Percentiles rank a stretch among this genome's conserved stretches.
These are phyloP conservation scores for Emmelina monodactyla DNA, from an alignment of 2,888 invertebrate genomes.

Conservation along the genomic window DNA sequence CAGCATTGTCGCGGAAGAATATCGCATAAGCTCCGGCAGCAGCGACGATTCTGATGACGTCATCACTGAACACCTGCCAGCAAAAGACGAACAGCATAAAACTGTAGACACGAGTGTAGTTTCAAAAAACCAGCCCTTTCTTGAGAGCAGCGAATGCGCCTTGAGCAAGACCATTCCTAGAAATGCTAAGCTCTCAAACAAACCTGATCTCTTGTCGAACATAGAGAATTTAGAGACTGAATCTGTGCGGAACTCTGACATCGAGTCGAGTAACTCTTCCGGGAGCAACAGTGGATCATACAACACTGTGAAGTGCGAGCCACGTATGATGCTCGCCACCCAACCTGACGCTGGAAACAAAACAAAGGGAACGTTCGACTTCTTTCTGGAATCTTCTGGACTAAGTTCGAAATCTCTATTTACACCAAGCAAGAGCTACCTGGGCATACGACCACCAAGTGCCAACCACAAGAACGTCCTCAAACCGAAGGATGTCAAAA, in stretches of 20 bases:
- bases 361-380: conserved; percentile 70
- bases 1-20: conserved; percentile 56
- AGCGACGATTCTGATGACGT: conserved; percentile 56
- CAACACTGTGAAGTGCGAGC: conserved; percentile 55
- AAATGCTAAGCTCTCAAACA: conserved; percentile 58
- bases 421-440: conserved; percentile 50
- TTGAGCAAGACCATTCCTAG: conserved; percentile 34
- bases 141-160: conserved; percentile 31
- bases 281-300: conserved; percentile 60
- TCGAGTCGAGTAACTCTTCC: conserved; percentile 68
- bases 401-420: conserved; percentile 81
- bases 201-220: conserved; percentile 62
- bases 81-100: conserved; percentile 43
- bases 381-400: conserved; percentile 80
- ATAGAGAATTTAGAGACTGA: conserved; percentile 65
- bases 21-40: conserved; percentile 60
- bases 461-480: conserved; percentile 77
- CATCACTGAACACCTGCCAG: conserved; percentile 42
- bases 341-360: conserved; percentile 35
- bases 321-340: conserved; percentile 39
- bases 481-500: conserved; percentile 80
- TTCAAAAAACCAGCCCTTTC: conserved; percentile 34
- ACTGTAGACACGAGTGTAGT: conserved; percentile 25
- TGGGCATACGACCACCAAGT: conserved; percentile 67
- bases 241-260: conserved; percentile 73